Conservation (phyloP, 2,797 vertebrate genomes). For the Tarsius wallacei region DNA sequence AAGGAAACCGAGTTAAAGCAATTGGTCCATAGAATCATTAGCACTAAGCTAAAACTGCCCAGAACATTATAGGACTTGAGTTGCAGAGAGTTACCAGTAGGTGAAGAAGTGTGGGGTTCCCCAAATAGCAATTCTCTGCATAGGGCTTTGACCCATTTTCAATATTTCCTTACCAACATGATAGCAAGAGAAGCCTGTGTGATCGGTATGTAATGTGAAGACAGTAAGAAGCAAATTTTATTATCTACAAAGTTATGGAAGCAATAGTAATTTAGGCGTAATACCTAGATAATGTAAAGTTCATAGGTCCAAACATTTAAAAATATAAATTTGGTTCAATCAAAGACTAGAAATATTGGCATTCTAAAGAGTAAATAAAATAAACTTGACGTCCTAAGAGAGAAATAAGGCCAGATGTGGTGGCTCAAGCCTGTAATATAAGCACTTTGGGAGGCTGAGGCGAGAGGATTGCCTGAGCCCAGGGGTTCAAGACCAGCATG, state of each 20-base stretch:
- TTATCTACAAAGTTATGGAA: constrained; percentile 9
- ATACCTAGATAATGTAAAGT: not conserved
- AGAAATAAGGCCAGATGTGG: not conserved
- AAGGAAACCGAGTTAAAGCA: not conserved
- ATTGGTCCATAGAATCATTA: not conserved
- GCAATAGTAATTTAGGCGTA: constrained; percentile 23
- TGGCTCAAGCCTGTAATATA: too few relatives aligned
- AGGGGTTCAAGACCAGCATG: too few relatives aligned
- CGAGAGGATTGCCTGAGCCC: too few relatives aligned
- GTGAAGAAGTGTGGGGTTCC: not conserved
- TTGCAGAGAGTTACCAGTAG: not conserved
- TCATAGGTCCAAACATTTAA: not conserved
- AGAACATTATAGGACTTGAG: not conserved
- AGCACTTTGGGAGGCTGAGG: too few relatives aligned
- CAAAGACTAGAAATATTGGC: not conserved
- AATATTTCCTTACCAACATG: not conserved
- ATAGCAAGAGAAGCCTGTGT: not conserved
- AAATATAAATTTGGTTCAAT: not conserved
- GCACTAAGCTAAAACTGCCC: not conserved
- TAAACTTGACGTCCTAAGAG: not conserved
- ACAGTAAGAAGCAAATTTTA: not conserved
- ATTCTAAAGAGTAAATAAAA: not conserved
- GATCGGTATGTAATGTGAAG: not conserved
- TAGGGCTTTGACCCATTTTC: not conserved
- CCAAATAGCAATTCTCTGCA: not conserved